phyloP scores from a whole-genome alignment of 2,113 vertebrate species.

The Sylvia atricapilla region DNA sequence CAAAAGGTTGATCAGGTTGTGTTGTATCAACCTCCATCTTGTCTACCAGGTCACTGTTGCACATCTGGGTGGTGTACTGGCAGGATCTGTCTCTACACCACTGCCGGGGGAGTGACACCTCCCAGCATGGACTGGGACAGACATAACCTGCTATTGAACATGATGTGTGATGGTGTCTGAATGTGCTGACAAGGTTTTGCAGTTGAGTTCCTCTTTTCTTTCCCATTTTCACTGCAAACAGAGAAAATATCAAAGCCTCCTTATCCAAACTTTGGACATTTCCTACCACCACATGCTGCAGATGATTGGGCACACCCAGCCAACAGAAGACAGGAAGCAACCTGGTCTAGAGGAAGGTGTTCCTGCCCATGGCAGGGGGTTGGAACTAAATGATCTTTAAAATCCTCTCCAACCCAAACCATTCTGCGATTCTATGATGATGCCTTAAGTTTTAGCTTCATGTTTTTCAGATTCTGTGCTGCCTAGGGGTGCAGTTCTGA shows the following conservation, averaged over 20 bases:
- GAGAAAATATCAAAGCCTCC: not conserved
- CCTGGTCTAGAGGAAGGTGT: not conserved
- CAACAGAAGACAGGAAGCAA: not conserved
- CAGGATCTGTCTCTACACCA: not conserved
- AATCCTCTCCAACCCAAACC: not conserved
- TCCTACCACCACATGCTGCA: not conserved
- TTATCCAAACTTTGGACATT: not conserved
- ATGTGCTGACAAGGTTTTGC: not conserved
- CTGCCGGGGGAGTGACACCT: not conserved
- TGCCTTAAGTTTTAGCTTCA: not conserved
- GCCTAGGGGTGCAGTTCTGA: not conserved
- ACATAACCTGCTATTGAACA: not conserved
- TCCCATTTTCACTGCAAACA: not conserved
- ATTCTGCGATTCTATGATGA: not conserved
- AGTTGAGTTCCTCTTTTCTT: not conserved
- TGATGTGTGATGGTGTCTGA: not conserved
- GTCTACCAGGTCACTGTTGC: not conserved
- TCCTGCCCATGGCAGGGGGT: not conserved
- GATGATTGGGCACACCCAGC: not conserved
- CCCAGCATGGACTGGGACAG: not conserved
- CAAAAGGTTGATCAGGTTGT: not conserved
- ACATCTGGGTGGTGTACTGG: not conserved
- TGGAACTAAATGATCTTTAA: not conserved
- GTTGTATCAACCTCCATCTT: not conserved
- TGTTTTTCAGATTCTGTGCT: not conserved